Evolutionary conservation across 1,140 invertebrate genomes (phyloP).

Genomic region (Nilaparvata lugens): DNA sequence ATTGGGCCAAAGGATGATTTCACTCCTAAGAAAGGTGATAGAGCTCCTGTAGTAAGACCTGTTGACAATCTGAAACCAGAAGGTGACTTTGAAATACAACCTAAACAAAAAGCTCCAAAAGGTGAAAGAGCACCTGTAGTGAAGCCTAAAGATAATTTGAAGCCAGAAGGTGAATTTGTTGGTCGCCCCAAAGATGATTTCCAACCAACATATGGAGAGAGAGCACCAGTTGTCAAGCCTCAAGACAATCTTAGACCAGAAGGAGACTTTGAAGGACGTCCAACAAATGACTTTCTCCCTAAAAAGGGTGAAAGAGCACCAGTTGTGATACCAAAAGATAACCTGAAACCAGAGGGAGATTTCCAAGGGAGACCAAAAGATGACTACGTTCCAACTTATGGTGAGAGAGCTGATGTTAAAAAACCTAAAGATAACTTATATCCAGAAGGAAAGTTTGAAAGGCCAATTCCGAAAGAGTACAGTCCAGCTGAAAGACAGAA

Average conservation of each 20-base stretch:
- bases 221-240: slow-evolving; percentile 33
- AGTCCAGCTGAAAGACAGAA: slow-evolving; percentile 25
- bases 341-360: slow-evolving; percentile 34
- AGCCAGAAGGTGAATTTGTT: slow-evolving; percentile 47
- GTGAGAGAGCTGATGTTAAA: slow-evolving; percentile 30
- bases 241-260: slow-evolving; percentile 38
- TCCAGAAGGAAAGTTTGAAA: slow-evolving; percentile 44
- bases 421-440: slow-evolving; percentile 43
- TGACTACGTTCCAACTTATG: slow-evolving; percentile 15
- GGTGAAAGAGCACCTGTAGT: slow-evolving; percentile 27
- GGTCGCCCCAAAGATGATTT: slow-evolving; percentile 31
- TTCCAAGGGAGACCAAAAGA: slow-evolving; percentile 33
- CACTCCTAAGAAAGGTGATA: slow-evolving; percentile 35
- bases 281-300: slow-evolving; percentile 35
- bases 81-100: slow-evolving; percentile 36
- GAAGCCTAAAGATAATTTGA: slow-evolving; percentile 38
- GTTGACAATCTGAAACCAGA: slow-evolving; percentile 44
- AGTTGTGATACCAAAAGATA: slow-evolving; percentile 35
- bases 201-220: slow-evolving; percentile 20
- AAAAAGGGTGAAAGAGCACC: slow-evolving; percentile 28
- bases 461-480: slow-evolving; percentile 36
- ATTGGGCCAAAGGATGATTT: slow-evolving; percentile 35
- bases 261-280: slow-evolving; percentile 36
- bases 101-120: slow-evolving; percentile 23
- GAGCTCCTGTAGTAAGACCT: slow-evolving; percentile 36